These are phyloP conservation scores for Aplochiton taeniatus DNA, from an alignment of 2,797 vertebrate species.

Conservation along the genomic window DNA sequence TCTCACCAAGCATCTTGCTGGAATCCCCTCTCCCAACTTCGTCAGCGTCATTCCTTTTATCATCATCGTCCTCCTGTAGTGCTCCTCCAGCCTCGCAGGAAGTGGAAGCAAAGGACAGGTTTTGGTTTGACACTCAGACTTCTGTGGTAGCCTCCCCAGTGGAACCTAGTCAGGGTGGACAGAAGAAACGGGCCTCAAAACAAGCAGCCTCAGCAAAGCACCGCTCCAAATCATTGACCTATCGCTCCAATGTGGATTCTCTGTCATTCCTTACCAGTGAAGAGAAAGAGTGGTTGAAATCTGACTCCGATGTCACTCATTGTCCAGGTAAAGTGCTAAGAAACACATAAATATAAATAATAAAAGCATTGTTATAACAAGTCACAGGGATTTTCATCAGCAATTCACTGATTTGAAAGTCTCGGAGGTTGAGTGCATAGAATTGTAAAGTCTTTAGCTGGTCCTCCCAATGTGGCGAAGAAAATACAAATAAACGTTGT, in stretches of 20 bases:
- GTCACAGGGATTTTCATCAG: too few species aligned
- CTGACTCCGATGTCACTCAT: constrained; percentile 7
- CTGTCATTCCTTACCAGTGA: constrained; percentile 63
- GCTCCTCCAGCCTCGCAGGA: constrained; percentile 4
- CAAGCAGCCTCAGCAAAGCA: not conserved
- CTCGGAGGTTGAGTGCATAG: too few species aligned
- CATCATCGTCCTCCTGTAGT: constrained; percentile 19
- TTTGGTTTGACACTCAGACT: not conserved
- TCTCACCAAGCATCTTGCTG: constrained; percentile 17
- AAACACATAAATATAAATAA: too few species aligned
- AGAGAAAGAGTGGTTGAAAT: constrained; percentile 55
- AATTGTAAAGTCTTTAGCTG: too few species aligned
- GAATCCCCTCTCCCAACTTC: constrained; percentile 21
- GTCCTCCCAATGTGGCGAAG: too few species aligned
- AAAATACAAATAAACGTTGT: too few species aligned
- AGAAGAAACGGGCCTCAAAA: constrained; percentile 14
- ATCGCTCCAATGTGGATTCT: constrained; percentile 11
- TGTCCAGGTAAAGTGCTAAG: constrained; percentile 28
- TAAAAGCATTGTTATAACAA: too few species aligned
- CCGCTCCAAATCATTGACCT: constrained; percentile 3
- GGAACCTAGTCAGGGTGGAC: not conserved
- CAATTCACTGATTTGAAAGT: too few species aligned
- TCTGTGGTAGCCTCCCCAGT: not conserved
- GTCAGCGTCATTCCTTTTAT: not conserved
- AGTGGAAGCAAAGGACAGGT: not conserved